Evolutionary conservation across 2,113 vertebrate species (phyloP), one percentile per base, ranked within the genome.

Genomic region (Odobenus rosmarus): DNA sequence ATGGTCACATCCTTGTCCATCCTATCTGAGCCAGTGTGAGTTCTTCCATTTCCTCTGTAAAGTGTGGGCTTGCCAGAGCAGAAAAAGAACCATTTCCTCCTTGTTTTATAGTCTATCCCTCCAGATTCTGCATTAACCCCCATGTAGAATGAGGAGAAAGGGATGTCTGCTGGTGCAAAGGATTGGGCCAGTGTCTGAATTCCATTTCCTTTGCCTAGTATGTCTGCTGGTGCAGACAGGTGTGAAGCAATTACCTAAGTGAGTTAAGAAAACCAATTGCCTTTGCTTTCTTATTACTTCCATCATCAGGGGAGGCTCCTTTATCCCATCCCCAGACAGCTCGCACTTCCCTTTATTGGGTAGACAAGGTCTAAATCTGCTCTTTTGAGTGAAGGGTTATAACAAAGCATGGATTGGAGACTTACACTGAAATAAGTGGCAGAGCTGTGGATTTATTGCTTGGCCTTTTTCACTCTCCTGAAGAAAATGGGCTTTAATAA

Each of bases 401-500:
- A 71, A 39, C 18, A 64, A 84, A 72, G 39, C 39, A 46, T 7
- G 15, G 46, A n/a, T 57, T 33, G 36, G n/a, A 87, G 79, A 33
- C 31, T 53, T 28, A 69, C 12, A 6, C 14, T 46, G 67, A 77
- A 53, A 14, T 19, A 33, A 79, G 55, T 55, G 23, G 18, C 26
- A 71, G 51, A 59, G 24, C 67, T 83, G n/a, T 42, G 36, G 42
- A 91, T 71, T 88, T 55, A 88, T 79, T 62, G 67, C 42, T 84
- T 94, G 88, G 61, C 53, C 79, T 33, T 91, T 86, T 74, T 62
- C 9, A 92, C 19, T 57, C 53, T 77, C n/a, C 31, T 9, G 24
- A 61, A 59, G 46, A 85, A 92, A 92, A 62, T 12, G 28, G 69
- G 83, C 21, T 84, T 96, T 71, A 79, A 95, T 71, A 79, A 61